Evolutionary conservation across 2,888 invertebrate species (phyloP).

Genomic region (Antheraea assamensis): DNA sequence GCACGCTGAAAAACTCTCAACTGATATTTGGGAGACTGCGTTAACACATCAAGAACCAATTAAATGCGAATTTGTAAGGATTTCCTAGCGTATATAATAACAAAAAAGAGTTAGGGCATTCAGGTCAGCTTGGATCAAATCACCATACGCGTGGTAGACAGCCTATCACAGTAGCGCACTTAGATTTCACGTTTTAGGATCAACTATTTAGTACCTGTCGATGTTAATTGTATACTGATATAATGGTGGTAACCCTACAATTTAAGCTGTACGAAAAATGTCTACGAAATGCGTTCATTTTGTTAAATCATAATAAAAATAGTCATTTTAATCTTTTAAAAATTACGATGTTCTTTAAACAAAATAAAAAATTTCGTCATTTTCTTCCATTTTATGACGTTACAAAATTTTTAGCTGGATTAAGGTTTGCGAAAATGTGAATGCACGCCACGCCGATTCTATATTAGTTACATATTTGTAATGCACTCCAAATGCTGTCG

Average conservation of each 20-base stretch:
- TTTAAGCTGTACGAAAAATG: neutral
- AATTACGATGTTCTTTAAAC: neutral
- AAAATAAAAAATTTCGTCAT: neutral
- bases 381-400: neutral
- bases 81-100: neutral
- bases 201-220: neutral
- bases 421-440: too few species aligned
- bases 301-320: neutral
- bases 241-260: neutral
- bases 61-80: slow-evolving; percentile 45
- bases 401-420: neutral
- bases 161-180: neutral
- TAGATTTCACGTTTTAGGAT: neutral
- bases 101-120: neutral
- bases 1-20: slow-evolving; percentile 61
- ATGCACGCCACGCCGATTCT: neutral
- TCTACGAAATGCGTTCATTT: neutral
- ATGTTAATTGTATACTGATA: neutral
- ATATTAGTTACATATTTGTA: neutral
- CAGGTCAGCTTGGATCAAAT: neutral
- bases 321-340: neutral
- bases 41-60: slow-evolving; percentile 35
- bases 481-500: neutral
- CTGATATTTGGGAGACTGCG: slow-evolving; percentile 55
- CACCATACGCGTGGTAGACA: neutral